A percentile compares a stretch with the other conserved stretches of the same genome.
phyloP scores from a whole-genome alignment of 2,888 invertebrate genomes.

The Sesamia inferens region DNA sequence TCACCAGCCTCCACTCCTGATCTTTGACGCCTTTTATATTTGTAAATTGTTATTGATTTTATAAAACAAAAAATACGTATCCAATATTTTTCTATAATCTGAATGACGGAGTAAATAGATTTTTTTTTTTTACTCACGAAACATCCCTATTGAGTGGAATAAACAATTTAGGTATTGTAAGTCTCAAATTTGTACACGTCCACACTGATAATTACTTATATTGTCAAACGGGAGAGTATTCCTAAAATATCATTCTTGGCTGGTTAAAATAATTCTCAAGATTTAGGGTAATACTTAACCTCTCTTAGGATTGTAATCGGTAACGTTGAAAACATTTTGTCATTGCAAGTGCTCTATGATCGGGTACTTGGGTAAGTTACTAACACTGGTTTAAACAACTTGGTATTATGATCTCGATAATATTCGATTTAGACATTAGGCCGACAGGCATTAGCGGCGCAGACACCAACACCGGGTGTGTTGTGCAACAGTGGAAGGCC shows the following conservation, averaged over 20 bases:
- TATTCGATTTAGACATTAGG: slow-evolving; percentile 63
- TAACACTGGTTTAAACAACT: slow-evolving; percentile 28
- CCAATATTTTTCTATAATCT: too few relatives aligned
- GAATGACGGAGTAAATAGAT: too few relatives aligned
- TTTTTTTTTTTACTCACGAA: too few relatives aligned
- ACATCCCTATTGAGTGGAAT: slow-evolving; percentile 29
- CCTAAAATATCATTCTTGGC: slow-evolving; percentile 26
- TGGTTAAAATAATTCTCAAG: slow-evolving; percentile 15
- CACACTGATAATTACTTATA: slow-evolving; percentile 46
- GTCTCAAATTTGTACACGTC: slow-evolving; percentile 51
- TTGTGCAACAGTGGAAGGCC: slow-evolving; percentile 87
- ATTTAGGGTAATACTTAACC: slow-evolving; percentile 3
- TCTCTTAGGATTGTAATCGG: slow-evolving; percentile 2
- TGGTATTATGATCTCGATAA: slow-evolving; percentile 52
- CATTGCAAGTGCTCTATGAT: slow-evolving; percentile 11
- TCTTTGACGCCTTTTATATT: too few relatives aligned
- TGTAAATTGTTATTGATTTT: too few relatives aligned
- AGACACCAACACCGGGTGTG: slow-evolving; percentile 69
- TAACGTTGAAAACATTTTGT: slow-evolving; percentile 20
- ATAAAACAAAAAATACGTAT: too few relatives aligned
- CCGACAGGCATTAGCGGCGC: slow-evolving; percentile 61
- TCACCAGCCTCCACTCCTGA: too few relatives aligned
- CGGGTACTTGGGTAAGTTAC: neutral
- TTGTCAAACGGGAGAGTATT: slow-evolving; percentile 26
- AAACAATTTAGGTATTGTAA: slow-evolving; percentile 50